Evolutionary conservation across 2,888 invertebrate species (phyloP), one percentile per base, ranked within the genome.

Genomic region (Selenia dentaria): DNA sequence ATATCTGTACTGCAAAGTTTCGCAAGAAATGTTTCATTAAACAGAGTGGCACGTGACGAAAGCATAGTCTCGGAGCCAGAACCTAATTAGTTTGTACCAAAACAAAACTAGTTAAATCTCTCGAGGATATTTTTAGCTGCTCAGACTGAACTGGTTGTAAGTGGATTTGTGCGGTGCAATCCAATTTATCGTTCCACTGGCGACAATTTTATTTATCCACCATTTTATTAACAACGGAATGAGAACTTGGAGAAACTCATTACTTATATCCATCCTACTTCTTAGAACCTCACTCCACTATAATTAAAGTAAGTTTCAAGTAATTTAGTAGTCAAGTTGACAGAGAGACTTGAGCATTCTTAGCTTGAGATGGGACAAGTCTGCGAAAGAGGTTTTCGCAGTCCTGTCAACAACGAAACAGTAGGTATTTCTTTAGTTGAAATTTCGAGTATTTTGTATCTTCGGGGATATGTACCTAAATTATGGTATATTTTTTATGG

Each of bases 21-120:
- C 56, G 51, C 62, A 67, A 73, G 68, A 74, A 76, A 74, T 75
- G 69, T 80, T 82, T 79, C 76, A 83, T 81, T 79, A 79, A 66
- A 75, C 64, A 68, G 67, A 83, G 78, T 78, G 73, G 70, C 62
- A 74, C 75, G 76, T 78, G 79, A 77, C 67, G 67, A 74, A 74
- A 74, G 61, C 62, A 67, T 67, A 62, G 68, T 44, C 53, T 46
- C 14, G 48, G 62, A 66, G 69, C 67, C 65, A 58, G 59, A 41
- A 42, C 62, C 61, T 72, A 75, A 79, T 75, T 74, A 67, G 68
- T 68, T 76, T 67, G 47, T 56, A 66, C 61, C 42, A 59, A 66
- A 73, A 70, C 70, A 71, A 67, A 60, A 56, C 57, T 67, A 61
- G 46, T 59, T 53, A 55, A 55, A 54, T 43, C 28, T 54, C 42